Conservation (phyloP, 2,797 vertebrate genomes). For the Cossypha heuglini region DNA sequence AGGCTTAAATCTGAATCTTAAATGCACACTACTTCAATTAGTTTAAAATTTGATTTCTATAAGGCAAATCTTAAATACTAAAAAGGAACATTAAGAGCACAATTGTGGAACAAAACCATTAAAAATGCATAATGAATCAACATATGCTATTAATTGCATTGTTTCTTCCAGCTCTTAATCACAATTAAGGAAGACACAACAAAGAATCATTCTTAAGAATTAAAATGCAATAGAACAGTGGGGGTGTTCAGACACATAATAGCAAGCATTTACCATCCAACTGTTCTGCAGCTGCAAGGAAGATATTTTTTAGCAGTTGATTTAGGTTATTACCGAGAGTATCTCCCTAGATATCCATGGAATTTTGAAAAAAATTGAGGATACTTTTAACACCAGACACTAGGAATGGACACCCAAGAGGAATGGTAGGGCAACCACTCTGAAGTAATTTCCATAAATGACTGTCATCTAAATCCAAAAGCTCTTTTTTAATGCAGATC, state of each 20-base stretch:
- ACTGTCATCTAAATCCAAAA: neutral
- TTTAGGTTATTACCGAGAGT: neutral
- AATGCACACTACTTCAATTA: neutral
- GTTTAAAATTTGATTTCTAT: neutral
- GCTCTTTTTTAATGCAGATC: neutral
- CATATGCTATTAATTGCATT: neutral
- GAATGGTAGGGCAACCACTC: neutral
- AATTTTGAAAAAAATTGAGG: neutral
- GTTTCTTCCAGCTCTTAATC: slow-evolving; percentile 5
- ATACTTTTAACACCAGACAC: neutral
- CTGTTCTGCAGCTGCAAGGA: neutral
- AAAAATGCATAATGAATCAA: neutral
- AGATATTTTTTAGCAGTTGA: neutral
- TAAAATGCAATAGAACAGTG: neutral
- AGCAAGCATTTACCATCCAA: neutral
- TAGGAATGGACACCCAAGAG: neutral
- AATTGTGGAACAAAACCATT: neutral
- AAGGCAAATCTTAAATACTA: neutral
- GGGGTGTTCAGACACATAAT: neutral
- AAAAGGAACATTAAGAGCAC: neutral
- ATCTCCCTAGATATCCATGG: neutral
- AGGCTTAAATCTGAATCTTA: neutral
- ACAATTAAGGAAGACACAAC: neutral
- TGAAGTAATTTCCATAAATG: neutral
- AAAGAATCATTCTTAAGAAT: neutral